A percentile compares a stretch with the other conserved stretches of the same genome.
phyloP scores from a whole-genome alignment of 2,888 invertebrate genomes.

The Aphidoletes aphidimyza region DNA sequence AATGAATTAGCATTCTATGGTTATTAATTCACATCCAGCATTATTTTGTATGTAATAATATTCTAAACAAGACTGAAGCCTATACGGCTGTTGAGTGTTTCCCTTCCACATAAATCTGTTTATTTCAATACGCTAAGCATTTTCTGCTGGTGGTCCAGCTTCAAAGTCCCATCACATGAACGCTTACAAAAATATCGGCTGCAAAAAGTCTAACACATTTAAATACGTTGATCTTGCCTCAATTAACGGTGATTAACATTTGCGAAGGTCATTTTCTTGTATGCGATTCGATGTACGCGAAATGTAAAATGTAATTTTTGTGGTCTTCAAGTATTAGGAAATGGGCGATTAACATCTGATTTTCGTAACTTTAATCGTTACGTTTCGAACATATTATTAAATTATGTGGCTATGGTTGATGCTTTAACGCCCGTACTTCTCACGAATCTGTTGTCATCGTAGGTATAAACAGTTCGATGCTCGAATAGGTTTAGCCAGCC shows the following conservation, averaged over 20 bases:
- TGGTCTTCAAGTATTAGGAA: not conserved
- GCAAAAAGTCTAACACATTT: too few relatives aligned
- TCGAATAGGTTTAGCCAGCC: not conserved
- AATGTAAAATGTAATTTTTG: too few relatives aligned
- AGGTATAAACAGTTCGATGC: not conserved
- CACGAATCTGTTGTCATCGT: not conserved
- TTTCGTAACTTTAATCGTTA: not conserved
- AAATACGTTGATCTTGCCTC: not conserved
- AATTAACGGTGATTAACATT: slow-evolving; percentile 17
- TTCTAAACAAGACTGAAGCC: too few relatives aligned
- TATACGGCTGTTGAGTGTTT: too few relatives aligned
- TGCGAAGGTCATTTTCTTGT: slow-evolving; percentile 20
- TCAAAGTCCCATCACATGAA: too few relatives aligned
- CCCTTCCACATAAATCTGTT: too few relatives aligned
- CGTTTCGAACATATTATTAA: not conserved
- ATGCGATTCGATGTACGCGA: not conserved
- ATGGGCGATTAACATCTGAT: not conserved
- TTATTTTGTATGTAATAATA: too few relatives aligned
- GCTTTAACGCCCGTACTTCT: not conserved
- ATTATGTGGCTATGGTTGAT: not conserved
- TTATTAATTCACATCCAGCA: too few relatives aligned
- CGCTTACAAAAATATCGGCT: too few relatives aligned
- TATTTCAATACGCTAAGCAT: too few relatives aligned
- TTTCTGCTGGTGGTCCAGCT: too few relatives aligned
- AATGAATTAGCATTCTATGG: too few relatives aligned